phyloP scores from a whole-genome alignment of 2,113 vertebrate species.

The Myocastor coypus region DNA sequence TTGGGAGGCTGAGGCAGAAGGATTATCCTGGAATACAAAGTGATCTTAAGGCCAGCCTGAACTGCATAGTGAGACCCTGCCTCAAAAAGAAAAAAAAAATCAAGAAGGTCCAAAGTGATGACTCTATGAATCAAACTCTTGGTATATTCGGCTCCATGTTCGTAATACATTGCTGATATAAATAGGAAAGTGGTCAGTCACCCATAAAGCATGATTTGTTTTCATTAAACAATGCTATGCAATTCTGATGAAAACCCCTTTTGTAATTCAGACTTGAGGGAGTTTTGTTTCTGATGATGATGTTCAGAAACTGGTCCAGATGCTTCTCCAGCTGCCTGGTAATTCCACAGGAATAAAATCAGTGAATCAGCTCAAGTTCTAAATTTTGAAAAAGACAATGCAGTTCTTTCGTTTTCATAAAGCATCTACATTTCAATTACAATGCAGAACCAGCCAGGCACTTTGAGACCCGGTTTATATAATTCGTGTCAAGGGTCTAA shows the following conservation, averaged over 20 bases:
- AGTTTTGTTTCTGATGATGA: constrained; percentile 25
- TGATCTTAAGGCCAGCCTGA: too few relatives aligned
- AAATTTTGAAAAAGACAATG: constrained; percentile 66
- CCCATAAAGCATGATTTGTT: constrained; percentile 59
- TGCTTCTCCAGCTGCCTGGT: constrained; percentile 77
- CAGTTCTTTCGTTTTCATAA: constrained; percentile 54
- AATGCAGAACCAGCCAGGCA: constrained; percentile 58
- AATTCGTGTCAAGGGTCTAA: constrained; percentile 76
- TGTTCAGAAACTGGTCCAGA: constrained; percentile 73
- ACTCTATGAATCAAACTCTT: constrained; percentile 49
- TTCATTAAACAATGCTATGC: constrained; percentile 71
- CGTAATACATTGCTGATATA: constrained; percentile 27
- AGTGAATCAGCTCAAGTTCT: constrained; percentile 58
- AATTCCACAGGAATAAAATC: constrained; percentile 56
- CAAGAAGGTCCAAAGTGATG: constrained; percentile 25
- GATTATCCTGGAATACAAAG: too few relatives aligned
- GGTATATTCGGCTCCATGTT: neutral
- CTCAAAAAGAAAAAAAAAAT: neutral
- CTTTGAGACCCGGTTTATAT: constrained; percentile 70
- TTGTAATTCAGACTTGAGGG: constrained; percentile 29
- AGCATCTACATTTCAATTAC: constrained; percentile 67
- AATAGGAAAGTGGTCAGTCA: constrained; percentile 65
- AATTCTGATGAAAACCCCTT: constrained; percentile 56
- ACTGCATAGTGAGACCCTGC: too few relatives aligned
- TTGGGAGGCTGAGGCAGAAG: too few relatives aligned